Evolutionary conservation across 2,797 vertebrate genomes (phyloP), one percentile per base, ranked within the genome.

Genomic region (Heterohyrax brucei): DNA sequence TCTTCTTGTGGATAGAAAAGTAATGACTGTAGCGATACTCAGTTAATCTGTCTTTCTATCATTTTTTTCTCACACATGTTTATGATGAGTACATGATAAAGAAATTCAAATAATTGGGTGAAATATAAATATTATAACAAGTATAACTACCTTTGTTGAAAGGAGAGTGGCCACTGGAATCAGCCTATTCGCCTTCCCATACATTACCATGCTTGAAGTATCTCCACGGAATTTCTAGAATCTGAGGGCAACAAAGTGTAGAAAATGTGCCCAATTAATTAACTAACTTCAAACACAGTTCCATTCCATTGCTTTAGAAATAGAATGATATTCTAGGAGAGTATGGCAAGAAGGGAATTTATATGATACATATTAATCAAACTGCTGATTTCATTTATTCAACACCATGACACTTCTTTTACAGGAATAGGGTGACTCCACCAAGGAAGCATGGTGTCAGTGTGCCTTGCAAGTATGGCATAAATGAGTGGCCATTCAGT

Each of bases 321-420:
- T 44, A 70, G 56, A 94, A 89, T 56, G 91, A 4, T 44, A 80
- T 56, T 79, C 13, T 83, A 64, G 59, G 26, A 26, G 10, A 70
- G 1, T 86, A 90, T 33, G 53, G 13, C 0, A 30, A 3, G 10
- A 78, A 30, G 46, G 3, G 13, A 44, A 72, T 53, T 78, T 48
- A 68, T 70, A 70, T 70, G 28, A 89, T 92, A 68, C 64, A 22
- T 61, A 3, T 21, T 53, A 87, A 93, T 3, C 22, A 85, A 70
- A 75, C 89, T 46, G 28, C 64, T 73, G 8, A 61, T 85, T 90
- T 81, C 7, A 72, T 72, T 72, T 59, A 78, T 80, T 89, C 46
- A 61, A 73, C 28, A 85, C 48, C 68, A 7, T 87, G 14, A 5
- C 7, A 33, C 6, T 75, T 87, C 46, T 77, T 94, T 88, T 73